Base-by-base conservation (phyloP, 2,113 vertebrate species). In the Drymodes brunneopygia region DNA sequence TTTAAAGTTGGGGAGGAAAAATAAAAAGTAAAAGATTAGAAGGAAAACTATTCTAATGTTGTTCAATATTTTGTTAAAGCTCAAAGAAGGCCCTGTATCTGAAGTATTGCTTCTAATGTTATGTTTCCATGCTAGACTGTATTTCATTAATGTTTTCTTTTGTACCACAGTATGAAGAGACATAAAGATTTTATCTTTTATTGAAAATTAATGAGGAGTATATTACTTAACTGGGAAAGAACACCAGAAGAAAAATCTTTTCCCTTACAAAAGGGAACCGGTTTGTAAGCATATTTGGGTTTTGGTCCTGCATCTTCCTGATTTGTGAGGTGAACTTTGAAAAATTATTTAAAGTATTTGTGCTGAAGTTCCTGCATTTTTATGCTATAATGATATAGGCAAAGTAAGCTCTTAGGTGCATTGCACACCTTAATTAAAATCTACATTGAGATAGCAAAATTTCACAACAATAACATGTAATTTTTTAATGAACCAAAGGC, bases 141-240 rank as follows among this genome's bases (percentile, higher is more conserved):
- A 62, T 54, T 80, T 95, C 94, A 65, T 79, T 81, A 87, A 57
- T 84, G 25, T 73, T 89, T 84, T 85, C 16, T 65, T 95, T 80
- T 94, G 38, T 72, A 66, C 5, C 24, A 71, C 5, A 53, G 15
- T 75, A 21, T 75, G 48, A 92, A 81, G 50, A 48, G 29, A 47
- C 21, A 72, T 38, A 45, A 38, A 64, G 8, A 28, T 75, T 94
- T 89, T 81, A 71, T 84, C 15, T 83, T 86, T 70, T 64, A 57
- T 95, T 88, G 84, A 42, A 86, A 94, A 91, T 81, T 92, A 73
- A 77, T 86, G 42, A 90, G 18, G 8, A 60, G 4, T 42, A n/a
- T 58, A 50, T 58, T 85, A 38, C 12, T 86, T 77, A 36, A 38
- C 8, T 44, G 44, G 16, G 45, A 80, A 79, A 77, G 10, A 25